Conservation (phyloP, 2,888 invertebrate genomes). For the Galerucella pusilla region DNA sequence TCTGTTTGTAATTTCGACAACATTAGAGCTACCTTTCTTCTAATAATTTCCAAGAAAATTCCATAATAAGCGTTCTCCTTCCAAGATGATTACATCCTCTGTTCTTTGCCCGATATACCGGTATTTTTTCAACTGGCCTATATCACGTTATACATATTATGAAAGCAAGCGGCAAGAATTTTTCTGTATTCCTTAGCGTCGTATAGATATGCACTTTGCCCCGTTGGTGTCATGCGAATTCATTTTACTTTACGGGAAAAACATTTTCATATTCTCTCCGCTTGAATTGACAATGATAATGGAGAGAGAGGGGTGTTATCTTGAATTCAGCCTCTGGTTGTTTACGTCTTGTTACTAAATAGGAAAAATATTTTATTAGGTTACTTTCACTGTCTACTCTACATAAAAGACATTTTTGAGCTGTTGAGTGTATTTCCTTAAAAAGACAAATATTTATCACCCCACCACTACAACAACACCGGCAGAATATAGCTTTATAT, state of each 20-base stretch:
- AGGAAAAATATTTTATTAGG: constrained; percentile 22
- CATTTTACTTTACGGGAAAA: constrained; percentile 23
- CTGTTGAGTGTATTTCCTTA: not conserved
- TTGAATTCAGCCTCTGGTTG: constrained; percentile 20
- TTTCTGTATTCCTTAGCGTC: constrained; percentile 12
- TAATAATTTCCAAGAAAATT: too few species aligned
- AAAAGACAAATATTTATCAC: not conserved
- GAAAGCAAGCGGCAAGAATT: constrained; percentile 6
- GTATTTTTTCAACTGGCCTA: not conserved
- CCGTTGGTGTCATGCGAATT: constrained; percentile 18
- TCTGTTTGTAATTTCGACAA: too few species aligned
- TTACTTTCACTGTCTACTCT: not conserved
- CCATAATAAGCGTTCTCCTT: too few species aligned
- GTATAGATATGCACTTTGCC: constrained; percentile 19
- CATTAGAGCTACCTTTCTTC: too few species aligned
- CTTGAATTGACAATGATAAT: constrained; percentile 26
- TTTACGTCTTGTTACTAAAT: constrained; percentile 25
- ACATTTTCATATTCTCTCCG: constrained; percentile 28
- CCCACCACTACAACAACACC: too few species aligned
- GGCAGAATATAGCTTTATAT: too few species aligned
- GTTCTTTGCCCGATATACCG: not conserved
- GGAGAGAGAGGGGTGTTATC: constrained; percentile 27
- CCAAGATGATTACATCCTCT: too few species aligned
- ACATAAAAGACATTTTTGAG: not conserved
- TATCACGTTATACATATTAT: not conserved